Evolutionary conservation across 1,140 invertebrate species (phyloP).

Genomic region (Agrypnia vestita): DNA sequence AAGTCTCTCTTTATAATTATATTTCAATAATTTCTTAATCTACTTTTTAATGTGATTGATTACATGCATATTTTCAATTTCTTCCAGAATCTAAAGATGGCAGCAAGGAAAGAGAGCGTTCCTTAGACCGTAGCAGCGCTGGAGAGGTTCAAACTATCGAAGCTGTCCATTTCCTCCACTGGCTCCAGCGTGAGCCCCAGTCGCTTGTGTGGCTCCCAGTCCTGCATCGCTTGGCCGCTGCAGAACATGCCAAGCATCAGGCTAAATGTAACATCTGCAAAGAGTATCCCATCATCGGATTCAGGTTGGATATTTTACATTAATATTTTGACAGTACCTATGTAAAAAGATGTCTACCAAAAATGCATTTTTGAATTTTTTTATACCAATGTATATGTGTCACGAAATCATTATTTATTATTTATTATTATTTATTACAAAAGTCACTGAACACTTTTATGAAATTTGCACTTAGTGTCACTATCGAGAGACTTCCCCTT

Average conservation of each 20-base stretch:
- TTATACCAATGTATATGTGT: too few species aligned
- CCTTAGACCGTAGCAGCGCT: conserved; percentile 80
- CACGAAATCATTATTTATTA: too few species aligned
- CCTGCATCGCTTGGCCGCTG: conserved; percentile 93
- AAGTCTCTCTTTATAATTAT: too few species aligned
- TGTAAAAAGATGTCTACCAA: too few species aligned
- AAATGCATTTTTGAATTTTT: too few species aligned
- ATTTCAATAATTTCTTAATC: too few species aligned
- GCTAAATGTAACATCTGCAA: conserved; percentile 99
- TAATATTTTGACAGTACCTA: too few species aligned
- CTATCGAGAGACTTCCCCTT: too few species aligned
- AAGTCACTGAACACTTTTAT: too few species aligned
- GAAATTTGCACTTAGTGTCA: too few species aligned
- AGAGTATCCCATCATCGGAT: conserved; percentile 97
- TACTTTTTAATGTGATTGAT: too few species aligned
- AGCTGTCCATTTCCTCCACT: conserved; percentile 93
- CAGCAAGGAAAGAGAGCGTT: conserved; percentile 75
- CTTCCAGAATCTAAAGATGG: conserved; percentile 57
- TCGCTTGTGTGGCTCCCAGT: conserved; percentile 99
- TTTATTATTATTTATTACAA: too few species aligned
- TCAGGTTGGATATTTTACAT: conserved; percentile 77
- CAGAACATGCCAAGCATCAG: conserved; percentile 96
- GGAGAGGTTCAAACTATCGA: conserved; percentile 78
- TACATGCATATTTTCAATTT: not conserved
- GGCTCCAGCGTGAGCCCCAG: conserved; percentile 97